Evolutionary conservation across 2,888 invertebrate species (phyloP), one percentile per base, ranked within the genome.

Genomic region (Euzetes globulus): DNA sequence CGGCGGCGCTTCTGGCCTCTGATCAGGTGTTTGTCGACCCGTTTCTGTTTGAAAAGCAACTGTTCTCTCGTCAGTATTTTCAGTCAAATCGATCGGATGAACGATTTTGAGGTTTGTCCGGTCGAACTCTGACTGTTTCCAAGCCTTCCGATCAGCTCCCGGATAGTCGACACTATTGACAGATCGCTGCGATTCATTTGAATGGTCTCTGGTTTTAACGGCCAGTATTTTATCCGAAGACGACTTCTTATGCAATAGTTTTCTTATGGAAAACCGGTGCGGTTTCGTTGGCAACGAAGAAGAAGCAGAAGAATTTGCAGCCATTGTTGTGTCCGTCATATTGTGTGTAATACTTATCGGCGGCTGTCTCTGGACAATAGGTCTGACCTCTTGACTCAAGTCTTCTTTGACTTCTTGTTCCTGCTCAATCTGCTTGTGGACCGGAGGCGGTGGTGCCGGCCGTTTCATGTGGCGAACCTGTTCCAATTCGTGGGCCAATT

Each of bases 81-180:
- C 3, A 19, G 9, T 37, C 37, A 63, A 33, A 37, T 63, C 63
- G 37, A 29, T 63, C 45, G 71, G 71, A 71, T 71, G 71, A 50
- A 71, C 19, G 22, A 71, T 71, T 13, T 6, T 45, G 13, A 71
- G 17, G 45, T 41, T 71, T 6, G 71, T 19, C 4, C 71, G 4
- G 65, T 73, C 68, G 15, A 73, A 47, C 45, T 73, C 73, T 50
- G 55, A 65, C 22, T 73, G 73, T 73, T 73, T 73, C 73, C 73
- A 73, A 9, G 50, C 58, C 29, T 73, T 73, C 1, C 27, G 41
- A 19, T 71, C 27, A 50, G 45, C 19, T 15, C 50, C 50, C n/a
- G n/a, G 1, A 11, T 11, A 13, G 41, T 41, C 41, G 13, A 11
- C 13, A 11, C 41, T 41, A 11, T 4, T 41, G 41, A 41, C 13